These are phyloP conservation scores for Limnephilus lunatus DNA, from an alignment of 2,888 invertebrate species.

Conservation along the genomic window DNA sequence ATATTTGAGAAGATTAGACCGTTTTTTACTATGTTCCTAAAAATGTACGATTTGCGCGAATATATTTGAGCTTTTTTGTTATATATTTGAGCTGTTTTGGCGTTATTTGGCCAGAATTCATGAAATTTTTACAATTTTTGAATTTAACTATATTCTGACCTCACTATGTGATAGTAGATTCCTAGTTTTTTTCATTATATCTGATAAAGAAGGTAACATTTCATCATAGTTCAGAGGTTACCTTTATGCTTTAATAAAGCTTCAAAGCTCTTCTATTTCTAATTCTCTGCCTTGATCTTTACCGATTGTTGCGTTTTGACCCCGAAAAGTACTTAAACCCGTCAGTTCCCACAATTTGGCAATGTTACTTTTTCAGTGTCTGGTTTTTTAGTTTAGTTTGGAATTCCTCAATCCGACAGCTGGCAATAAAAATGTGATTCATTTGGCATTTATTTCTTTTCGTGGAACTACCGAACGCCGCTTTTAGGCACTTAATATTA, in stretches of 20 bases:
- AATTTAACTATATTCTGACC: too few relatives aligned
- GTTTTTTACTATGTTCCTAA: too few relatives aligned
- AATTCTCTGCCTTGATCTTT: neutral
- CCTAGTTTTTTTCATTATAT: neutral
- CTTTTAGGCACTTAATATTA: neutral
- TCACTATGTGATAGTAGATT: too few relatives aligned
- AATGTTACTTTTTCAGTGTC: neutral
- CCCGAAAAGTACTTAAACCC: neutral
- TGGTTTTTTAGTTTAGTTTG: neutral
- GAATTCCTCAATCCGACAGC: neutral
- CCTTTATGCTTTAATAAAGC: neutral
- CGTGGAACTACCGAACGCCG: conserved; percentile 10
- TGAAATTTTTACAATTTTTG: too few relatives aligned
- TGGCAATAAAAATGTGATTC: conserved; percentile 28
- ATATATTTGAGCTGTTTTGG: too few relatives aligned
- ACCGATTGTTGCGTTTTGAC: conserved; percentile 3
- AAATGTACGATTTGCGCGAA: too few relatives aligned
- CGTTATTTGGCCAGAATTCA: too few relatives aligned
- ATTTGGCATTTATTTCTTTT: neutral
- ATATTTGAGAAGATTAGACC: too few relatives aligned
- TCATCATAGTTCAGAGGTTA: neutral
- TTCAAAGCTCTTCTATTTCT: neutral
- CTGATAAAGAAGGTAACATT: neutral
- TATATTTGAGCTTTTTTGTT: too few relatives aligned
- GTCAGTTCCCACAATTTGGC: neutral